Evolutionary conservation across 2,888 invertebrate species (phyloP).

Genomic region (Diaphora mendica): DNA sequence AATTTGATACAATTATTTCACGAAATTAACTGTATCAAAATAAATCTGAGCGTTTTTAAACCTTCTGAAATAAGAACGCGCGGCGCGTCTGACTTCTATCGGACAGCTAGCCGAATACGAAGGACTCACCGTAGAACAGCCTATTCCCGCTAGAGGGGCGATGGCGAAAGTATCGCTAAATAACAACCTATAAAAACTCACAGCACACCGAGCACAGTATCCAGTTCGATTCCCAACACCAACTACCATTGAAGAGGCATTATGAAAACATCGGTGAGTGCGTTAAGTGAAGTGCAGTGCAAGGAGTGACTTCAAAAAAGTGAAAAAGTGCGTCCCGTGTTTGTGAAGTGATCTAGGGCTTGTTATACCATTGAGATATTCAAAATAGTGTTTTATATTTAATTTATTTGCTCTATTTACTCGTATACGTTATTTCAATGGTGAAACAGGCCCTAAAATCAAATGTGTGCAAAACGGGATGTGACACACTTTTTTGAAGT

Average conservation of each 20-base stretch:
- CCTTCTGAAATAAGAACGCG: conserved; percentile 53
- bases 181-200: conserved; percentile 85
- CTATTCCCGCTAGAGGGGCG: conserved; percentile 78
- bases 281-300: conserved; percentile 69
- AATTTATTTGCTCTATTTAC: conserved; percentile 30
- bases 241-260: conserved; percentile 82
- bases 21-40: conserved; percentile 8
- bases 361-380: conserved; percentile 46
- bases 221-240: conserved; percentile 84
- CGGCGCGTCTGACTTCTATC: conserved; percentile 73
- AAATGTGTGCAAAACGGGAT: conserved; percentile 48
- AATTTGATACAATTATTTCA: neutral
- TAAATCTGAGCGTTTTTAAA: conserved; percentile 19
- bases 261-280: conserved; percentile 84
- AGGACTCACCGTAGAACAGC: conserved; percentile 69
- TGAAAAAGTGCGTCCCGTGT: conserved; percentile 66
- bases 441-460: conserved; percentile 47
- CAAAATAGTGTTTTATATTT: conserved; percentile 16
- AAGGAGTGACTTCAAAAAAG: conserved; percentile 82
- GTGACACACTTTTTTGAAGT: conserved; percentile 82
- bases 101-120: conserved; percentile 72
- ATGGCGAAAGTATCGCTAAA: conserved; percentile 84
- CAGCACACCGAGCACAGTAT: conserved; percentile 72
- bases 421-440: conserved; percentile 42
- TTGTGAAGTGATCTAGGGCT: conserved; percentile 56